Evolutionary conservation across 2,797 vertebrate genomes (phyloP), one percentile per base, ranked within the genome.

Genomic region (Parotocinclus haroldoi): DNA sequence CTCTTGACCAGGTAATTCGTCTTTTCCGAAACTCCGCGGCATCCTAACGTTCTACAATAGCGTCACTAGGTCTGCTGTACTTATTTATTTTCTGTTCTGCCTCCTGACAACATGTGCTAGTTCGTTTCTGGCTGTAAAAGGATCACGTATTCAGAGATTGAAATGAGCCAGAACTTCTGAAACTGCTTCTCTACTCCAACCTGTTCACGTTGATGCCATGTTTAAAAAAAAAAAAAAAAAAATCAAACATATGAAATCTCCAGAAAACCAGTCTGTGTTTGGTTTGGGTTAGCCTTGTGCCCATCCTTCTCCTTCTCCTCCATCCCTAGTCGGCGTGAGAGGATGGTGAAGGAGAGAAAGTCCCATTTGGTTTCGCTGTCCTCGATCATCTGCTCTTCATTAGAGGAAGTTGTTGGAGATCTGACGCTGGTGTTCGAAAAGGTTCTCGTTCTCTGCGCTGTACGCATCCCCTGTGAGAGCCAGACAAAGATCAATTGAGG

Each of bases 371-470:
- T 63, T 44, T 40, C 45, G 13, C 17, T 39, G 40, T 52, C 50
- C 57, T n/a, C 45, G 36, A n/a, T 69, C 71, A 70, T 63, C 51
- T 62, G 66, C 71, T 86, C 74, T 4, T 0, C 7, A 16, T 73
- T 91, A 98, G 81, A 98, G 86, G 11, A 95, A 88, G 88, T 98
- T 98, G 88, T 90, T 97, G 76, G 91, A 87, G 80, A 99, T 90
- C 82, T 93, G 90, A 69, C 85, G 90, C 49, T 87, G 89, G 83
- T 91, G 92, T 81, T 98, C 96, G 70, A 95, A 91, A 60, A 93
- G 88, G 17, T 90, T 92, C 81, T 95, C 94, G 10, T 79, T 79
- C 0, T 90, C 90, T 0, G 92, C 83, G 0, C 92, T 92, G 0
- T 92, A 93, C 0, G 93, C 92, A 17, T 98, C 95, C 9, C 92